phyloP scores from a whole-genome alignment of 2,113 vertebrate species.

The Bos indicus region DNA sequence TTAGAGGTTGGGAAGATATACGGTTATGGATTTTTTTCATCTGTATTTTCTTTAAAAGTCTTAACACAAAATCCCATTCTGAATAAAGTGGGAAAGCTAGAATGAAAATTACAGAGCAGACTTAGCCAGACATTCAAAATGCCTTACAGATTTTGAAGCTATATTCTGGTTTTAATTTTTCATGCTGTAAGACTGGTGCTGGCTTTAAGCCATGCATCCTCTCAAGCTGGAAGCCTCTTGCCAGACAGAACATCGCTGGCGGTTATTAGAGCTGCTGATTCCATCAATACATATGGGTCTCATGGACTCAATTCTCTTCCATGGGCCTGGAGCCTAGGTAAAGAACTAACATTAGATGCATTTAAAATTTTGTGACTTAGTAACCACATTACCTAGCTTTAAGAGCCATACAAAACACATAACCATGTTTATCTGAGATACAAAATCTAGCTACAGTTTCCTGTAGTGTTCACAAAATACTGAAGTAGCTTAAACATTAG shows the following conservation, averaged over 20 bases:
- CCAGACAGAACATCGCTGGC: neutral
- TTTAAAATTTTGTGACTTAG: neutral
- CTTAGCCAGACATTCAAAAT: constrained; percentile 18
- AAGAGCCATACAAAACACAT: neutral
- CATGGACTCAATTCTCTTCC: neutral
- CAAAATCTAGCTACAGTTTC: neutral
- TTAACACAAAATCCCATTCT: neutral
- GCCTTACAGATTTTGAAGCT: constrained; percentile 27
- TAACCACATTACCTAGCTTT: neutral
- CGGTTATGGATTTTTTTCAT: neutral
- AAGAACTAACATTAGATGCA: neutral
- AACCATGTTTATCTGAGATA: neutral
- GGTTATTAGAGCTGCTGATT: neutral
- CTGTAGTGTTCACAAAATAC: neutral
- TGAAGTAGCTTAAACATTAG: neutral
- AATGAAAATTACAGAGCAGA: neutral
- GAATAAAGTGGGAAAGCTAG: neutral
- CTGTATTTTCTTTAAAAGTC: neutral
- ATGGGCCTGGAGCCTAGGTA: neutral
- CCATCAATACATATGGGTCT: neutral
- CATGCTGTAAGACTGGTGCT: neutral
- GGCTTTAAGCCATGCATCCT: neutral
- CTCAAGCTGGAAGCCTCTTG: neutral
- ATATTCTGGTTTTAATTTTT: constrained; percentile 43
- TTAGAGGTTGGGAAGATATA: neutral